Evolutionary conservation across 2,888 invertebrate genomes (phyloP).

Genomic region (Cartodere bifasciata): DNA sequence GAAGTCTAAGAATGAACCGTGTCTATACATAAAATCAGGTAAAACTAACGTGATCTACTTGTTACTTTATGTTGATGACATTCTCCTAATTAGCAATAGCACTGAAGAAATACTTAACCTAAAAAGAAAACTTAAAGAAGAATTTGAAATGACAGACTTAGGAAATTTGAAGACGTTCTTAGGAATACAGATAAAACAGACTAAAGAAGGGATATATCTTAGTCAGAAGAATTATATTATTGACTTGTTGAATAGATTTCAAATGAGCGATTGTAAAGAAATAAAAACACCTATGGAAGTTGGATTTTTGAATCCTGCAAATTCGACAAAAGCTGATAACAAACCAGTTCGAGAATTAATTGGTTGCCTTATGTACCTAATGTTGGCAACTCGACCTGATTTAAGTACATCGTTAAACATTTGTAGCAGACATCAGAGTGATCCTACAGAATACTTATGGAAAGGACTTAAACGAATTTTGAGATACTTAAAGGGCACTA

Average conservation of each 20-base stretch:
- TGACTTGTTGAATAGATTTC: conserved; percentile 3
- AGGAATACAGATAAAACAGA: conserved; percentile 6
- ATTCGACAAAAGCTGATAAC: conserved; percentile 1
- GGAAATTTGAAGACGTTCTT: conserved; percentile 8
- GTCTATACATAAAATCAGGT: conserved; percentile 11
- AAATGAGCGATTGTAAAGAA: conserved; percentile 4
- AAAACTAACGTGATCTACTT: conserved; percentile 10
- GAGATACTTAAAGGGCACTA: conserved; percentile 15
- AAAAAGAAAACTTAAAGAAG: conserved; percentile 5
- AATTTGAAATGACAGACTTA: conserved; percentile 9
- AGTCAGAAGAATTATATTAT: conserved; percentile 2
- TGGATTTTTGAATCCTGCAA: background rate
- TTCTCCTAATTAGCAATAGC: conserved; percentile 10
- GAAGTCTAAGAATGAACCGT: conserved; percentile 13
- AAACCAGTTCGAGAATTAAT: conserved; percentile 13
- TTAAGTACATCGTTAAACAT: conserved; percentile 10
- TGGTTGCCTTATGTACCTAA: conserved; percentile 14
- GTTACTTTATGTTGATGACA: conserved; percentile 14
- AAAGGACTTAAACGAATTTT: conserved; percentile 14
- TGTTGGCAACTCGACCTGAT: conserved; percentile 12
- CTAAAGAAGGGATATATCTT: conserved; percentile 2
- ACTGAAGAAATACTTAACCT: conserved; percentile 4
- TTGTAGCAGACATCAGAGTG: conserved; percentile 13
- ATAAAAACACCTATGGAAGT: background rate
- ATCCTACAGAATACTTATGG: conserved; percentile 9